Percentiles rank a stretch among this genome's conserved stretches.
phyloP scores from a whole-genome alignment of 1,140 invertebrate species.

The Pseudobourletiella spinata region DNA sequence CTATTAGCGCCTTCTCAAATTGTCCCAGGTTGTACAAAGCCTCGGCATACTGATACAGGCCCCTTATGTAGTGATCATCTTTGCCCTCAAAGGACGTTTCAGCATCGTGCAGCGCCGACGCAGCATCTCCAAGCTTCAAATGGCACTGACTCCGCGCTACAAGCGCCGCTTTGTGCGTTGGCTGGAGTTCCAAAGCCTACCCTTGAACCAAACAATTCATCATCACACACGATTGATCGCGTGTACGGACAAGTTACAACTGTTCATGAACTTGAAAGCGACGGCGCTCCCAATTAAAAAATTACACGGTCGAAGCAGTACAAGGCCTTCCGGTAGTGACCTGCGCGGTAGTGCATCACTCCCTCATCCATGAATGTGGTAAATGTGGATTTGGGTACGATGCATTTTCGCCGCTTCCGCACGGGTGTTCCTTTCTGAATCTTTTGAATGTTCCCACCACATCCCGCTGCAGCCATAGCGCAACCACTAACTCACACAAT shows the following conservation, averaged over 20 bases:
- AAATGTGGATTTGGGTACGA: constrained; percentile 26
- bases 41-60: constrained; percentile 44
- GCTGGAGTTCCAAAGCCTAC: constrained; percentile 27
- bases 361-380: constrained; percentile 36
- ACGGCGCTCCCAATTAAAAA: too few relatives aligned
- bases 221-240: background rate
- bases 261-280: too few relatives aligned
- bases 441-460: too few relatives aligned
- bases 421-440: too few relatives aligned
- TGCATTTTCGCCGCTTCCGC: constrained; percentile 14
- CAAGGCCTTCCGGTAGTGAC: constrained; percentile 26
- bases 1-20: constrained; percentile 46
- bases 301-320: constrained; percentile 31
- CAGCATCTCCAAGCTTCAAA: constrained; percentile 30
- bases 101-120: constrained; percentile 24
- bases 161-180: constrained; percentile 16
- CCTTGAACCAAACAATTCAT: background rate
- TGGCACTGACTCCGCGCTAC: constrained; percentile 28
- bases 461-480: too few relatives aligned
- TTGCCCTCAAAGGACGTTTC: constrained; percentile 16
- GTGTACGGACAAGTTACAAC: background rate
- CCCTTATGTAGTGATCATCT: constrained; percentile 26
- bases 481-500: too few relatives aligned
- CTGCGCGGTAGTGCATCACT: constrained; percentile 29
- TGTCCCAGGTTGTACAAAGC: constrained; percentile 44